Base-by-base conservation (phyloP, 2,888 invertebrate species). In the Netelia fuscicornis region DNA sequence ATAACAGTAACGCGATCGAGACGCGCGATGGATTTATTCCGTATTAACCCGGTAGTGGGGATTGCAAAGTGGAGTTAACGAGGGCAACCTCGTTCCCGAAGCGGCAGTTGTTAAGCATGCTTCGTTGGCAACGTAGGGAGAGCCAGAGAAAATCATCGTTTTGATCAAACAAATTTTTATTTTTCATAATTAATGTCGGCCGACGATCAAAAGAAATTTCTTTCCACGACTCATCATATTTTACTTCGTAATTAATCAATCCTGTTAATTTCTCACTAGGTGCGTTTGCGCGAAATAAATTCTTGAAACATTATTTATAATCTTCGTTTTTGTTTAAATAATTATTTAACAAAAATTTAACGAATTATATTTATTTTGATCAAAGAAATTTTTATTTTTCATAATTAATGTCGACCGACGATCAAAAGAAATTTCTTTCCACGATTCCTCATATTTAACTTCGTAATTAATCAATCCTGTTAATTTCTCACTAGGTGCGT, bases 1-100 rank as follows among this genome's bases (percentile, higher is more conserved):
- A 11, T 13, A 48, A 74, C 44, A 42, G 68, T 72, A 70, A 70
- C 48, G 56, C n/a, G 37, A 81, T 84, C 37, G 65, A 78, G 68
- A 79, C 60, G 37, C 48, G 20, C 11, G 13, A 48, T 54, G 64
- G 23, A 70, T 81, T 67, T 78, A 68, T 81, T 81, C 72, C 37
- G 23, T 20, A 77, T 30, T 20, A 71, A 77, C 54, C 54, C 37
- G 37, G 25, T 30, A 48, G 20, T 76, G 70, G 64, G 56, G 25
- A 70, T 78, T 37, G 42, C 58, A 10, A 13, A 20, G 23, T 68
- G 20, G 23, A 68, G 44, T 48, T 58, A 58, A 58, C 20, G 58
- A 58, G 17, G 13, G 37, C 37, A 54, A n/a, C 17, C 58, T 17
- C 58, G 58, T 17, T 20, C 54, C n/a, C 54, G 54, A 58, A 58